These are phyloP conservation scores for Burhinus bistriatus DNA, from an alignment of 2,113 vertebrate genomes.

Conservation along the genomic window DNA sequence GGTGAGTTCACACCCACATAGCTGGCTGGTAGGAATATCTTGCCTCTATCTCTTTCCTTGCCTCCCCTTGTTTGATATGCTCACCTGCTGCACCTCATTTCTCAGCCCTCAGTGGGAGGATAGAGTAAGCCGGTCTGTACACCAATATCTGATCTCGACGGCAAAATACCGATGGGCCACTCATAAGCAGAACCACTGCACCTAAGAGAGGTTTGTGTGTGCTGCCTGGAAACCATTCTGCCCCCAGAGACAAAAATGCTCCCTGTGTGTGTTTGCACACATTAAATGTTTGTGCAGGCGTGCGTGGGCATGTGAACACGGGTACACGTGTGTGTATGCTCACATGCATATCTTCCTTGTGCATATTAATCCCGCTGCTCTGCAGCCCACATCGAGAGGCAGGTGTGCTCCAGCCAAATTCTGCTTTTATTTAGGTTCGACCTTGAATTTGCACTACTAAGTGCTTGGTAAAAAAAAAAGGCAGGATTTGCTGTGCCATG, in stretches of 20 bases:
- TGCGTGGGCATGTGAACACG: neutral
- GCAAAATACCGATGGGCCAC: neutral
- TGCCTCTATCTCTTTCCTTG: neutral
- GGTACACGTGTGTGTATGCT: neutral
- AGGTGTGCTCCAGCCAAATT: neutral
- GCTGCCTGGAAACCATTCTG: slow-evolving; percentile 18
- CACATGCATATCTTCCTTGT: neutral
- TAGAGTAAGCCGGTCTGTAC: neutral
- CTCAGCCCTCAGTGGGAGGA: neutral
- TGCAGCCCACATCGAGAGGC: neutral
- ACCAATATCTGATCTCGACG: neutral
- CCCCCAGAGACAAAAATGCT: slow-evolving; percentile 14
- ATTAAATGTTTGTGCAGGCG: neutral
- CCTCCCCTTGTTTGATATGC: neutral
- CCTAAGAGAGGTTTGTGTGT: neutral
- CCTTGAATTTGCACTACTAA: slow-evolving; percentile 2
- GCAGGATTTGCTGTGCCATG: neutral
- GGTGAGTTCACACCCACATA: neutral
- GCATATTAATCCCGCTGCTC: neutral
- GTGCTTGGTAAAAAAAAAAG: neutral
- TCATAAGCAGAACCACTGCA: neutral
- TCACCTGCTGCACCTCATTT: slow-evolving; percentile 16
- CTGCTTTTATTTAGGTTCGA: neutral
- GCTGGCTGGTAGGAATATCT: neutral
- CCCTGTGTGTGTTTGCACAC: neutral